Evolutionary conservation across 2,888 invertebrate genomes (phyloP), one percentile per base, ranked within the genome.

Genomic region (Chaetogeoica ovagalla): DNA sequence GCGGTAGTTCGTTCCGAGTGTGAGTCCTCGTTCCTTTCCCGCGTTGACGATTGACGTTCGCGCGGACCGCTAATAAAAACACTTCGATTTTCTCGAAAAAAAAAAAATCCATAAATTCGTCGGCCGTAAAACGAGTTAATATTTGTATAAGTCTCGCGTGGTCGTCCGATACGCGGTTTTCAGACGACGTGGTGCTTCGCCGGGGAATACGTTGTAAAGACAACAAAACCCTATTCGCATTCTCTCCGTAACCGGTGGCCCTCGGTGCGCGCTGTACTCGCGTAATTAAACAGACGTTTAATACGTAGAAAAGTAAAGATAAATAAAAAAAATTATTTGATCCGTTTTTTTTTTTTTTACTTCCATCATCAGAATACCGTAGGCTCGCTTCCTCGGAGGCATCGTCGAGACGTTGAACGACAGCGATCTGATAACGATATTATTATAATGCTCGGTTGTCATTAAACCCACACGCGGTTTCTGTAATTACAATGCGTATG

Each of bases 341-440:
- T 79, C 77, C 69, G 79, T 71, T 70, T 77, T 57, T 30, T 30
- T 30, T 30, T 30, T 30, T 30, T 30, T 70, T n/a, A n/a, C n/a
- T n/a, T n/a, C n/a, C n/a, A n/a, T n/a, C n/a, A 69, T 77, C 69
- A 57, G 57, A 74, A 39, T 19, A 30, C 30, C 21, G 37, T 74
- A 77, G 77, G 69, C 69, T 52, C 55, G 77, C 57, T 79, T 71
- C 79, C 71, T 79, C 79, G 79, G 79, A 79, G 79, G 79, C 79
- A 79, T 79, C 63, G 71, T 79, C 63, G 71, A 63, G 39, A 77
- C 48, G 69, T 63, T 55, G 63, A 71, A 79, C 71, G 79, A 79
- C 71, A 79, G 71, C 79, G 79, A 79, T 79, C 79, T 79, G 79
- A 79, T 79, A 79, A 71, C 79, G 79, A 79, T 71, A 71, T 63